phyloP scores from a whole-genome alignment of 2,888 invertebrate species.

The Drosophila planitibia region DNA sequence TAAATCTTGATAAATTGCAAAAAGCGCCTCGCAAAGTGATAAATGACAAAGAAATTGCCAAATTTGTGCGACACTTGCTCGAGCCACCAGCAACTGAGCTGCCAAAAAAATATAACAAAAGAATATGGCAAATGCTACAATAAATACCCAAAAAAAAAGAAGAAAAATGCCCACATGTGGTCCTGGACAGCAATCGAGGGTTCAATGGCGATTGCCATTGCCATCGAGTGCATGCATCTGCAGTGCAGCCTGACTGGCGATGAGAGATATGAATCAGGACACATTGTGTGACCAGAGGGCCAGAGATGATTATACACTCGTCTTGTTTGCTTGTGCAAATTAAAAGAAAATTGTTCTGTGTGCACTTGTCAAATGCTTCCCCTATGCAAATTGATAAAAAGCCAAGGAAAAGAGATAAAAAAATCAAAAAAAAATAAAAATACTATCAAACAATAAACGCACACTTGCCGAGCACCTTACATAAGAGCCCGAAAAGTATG shows the following conservation, averaged over 20 bases:
- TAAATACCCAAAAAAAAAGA: not conserved
- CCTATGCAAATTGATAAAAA: slow-evolving; percentile 33
- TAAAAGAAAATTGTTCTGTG: slow-evolving; percentile 34
- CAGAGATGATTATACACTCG: slow-evolving; percentile 1
- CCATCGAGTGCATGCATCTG: slow-evolving; percentile 9
- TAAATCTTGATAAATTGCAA: slow-evolving; percentile 79
- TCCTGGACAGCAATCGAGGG: not conserved
- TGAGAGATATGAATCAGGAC: not conserved
- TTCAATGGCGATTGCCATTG: not conserved
- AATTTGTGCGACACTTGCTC: slow-evolving; percentile 59
- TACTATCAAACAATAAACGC: slow-evolving; percentile 3
- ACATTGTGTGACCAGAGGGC: slow-evolving; percentile 7
- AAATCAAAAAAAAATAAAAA: not conserved
- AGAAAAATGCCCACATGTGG: slow-evolving; percentile 2
- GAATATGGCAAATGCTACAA: slow-evolving; percentile 5
- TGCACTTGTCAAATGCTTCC: slow-evolving; percentile 25
- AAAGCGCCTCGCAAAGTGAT: slow-evolving; percentile 69
- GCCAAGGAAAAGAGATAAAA: not conserved
- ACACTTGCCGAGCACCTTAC: slow-evolving; percentile 42
- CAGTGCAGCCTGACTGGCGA: slow-evolving; percentile 18
- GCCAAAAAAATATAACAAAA: slow-evolving; percentile 34
- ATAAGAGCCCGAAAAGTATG: slow-evolving; percentile 70
- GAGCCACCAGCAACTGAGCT: slow-evolving; percentile 12
- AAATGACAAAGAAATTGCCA: slow-evolving; percentile 76
- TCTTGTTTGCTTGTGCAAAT: slow-evolving; percentile 35